A percentile compares a stretch with the other conserved stretches of the same genome.
These are phyloP conservation scores for Microctenopoma stevenorrisi DNA, from an alignment of 2,797 vertebrate species.

Conservation along the genomic window DNA sequence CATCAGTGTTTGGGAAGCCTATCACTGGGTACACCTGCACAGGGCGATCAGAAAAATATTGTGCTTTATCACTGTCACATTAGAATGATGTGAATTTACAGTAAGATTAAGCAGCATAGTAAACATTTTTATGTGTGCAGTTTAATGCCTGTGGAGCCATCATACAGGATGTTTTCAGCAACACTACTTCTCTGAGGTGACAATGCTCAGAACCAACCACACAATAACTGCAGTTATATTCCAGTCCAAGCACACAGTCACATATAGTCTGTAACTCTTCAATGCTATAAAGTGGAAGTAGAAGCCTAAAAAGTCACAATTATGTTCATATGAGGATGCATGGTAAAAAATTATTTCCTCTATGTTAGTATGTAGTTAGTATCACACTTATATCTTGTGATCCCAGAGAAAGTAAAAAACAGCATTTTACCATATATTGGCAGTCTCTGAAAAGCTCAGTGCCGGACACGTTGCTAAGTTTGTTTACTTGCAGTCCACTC, in stretches of 20 bases:
- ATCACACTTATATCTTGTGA: background rate
- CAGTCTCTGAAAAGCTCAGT: slow-evolving; percentile 82
- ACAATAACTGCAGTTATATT: background rate
- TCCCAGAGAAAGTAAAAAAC: slow-evolving; percentile 6
- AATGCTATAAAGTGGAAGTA: background rate
- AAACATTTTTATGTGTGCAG: background rate
- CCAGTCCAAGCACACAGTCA: too few species aligned
- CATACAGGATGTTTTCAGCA: slow-evolving; percentile 5
- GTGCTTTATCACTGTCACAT: background rate
- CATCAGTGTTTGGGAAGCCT: slow-evolving; percentile 78
- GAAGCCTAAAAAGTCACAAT: background rate
- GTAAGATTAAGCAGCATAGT: background rate
- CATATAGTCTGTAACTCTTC: too few species aligned
- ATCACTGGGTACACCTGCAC: slow-evolving; percentile 83
- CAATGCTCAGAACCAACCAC: background rate
- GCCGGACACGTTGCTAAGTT: slow-evolving; percentile 80
- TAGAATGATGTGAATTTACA: background rate
- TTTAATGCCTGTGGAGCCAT: background rate
- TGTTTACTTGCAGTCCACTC: slow-evolving; percentile 77
- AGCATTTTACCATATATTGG: slow-evolving; percentile 79
- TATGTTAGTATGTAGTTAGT: background rate
- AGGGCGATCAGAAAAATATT: slow-evolving; percentile 23
- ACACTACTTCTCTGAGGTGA: background rate
- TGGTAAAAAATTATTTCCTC: background rate
- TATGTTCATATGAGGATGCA: too few species aligned